Evolutionary conservation across 1,140 invertebrate genomes (phyloP).

Genomic region (Caenorhabditis elegans): WBcel235 BX284605.5:11009001-11009500

Average conservation of each 20-base stretch:
- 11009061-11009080: too few species aligned
- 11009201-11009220: slow-evolving; percentile 14
- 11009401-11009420: neutral
- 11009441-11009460: neutral
- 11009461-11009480: neutral
- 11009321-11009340: slow-evolving; percentile 3
- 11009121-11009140: neutral
- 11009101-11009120: too few species aligned
- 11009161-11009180: neutral
- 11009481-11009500: neutral
- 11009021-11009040: too few species aligned
- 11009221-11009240: neutral
- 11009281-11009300: neutral
- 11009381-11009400: slow-evolving; percentile 12
- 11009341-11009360: neutral
- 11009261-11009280: neutral
- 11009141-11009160: neutral
- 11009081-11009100: too few species aligned
- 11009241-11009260: neutral
- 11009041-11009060: too few species aligned
- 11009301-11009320: neutral
- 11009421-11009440: neutral
- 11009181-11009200: slow-evolving; percentile 6
- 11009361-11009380: slow-evolving; percentile 18
- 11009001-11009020: too few species aligned